These are phyloP conservation scores for Oscheius sp. DNA, from an alignment of 1,140 invertebrate species.

Conservation along the genomic window DNA sequence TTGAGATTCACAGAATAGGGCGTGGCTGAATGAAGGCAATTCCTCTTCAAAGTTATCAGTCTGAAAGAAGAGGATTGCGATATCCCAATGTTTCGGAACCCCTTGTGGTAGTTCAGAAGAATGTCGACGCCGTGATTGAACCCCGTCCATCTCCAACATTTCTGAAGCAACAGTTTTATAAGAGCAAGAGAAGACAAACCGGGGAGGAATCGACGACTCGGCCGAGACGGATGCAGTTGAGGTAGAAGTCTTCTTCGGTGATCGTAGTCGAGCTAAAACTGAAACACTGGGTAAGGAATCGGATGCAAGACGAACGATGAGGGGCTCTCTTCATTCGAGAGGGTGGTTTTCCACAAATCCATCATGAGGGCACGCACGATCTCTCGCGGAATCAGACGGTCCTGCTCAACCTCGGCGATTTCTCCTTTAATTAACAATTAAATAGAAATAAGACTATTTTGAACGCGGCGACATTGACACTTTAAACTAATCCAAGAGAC, in stretches of 20 bases:
- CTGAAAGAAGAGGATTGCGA: background rate
- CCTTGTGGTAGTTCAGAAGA: background rate
- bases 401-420: background rate
- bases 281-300: background rate
- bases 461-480: background rate
- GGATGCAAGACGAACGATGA: background rate
- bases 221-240: background rate
- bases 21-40: background rate
- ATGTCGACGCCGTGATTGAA: slow-evolving; percentile 3
- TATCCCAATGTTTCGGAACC: background rate
- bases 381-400: background rate
- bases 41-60: background rate
- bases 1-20: slow-evolving; percentile 5
- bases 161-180: background rate
- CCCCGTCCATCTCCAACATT: slow-evolving; percentile 1
- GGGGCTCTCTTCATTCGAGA: background rate
- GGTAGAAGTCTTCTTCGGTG: background rate
- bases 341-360: slow-evolving; percentile 3
- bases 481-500: too few relatives aligned
- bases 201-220: background rate
- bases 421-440: background rate
- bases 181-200: background rate
- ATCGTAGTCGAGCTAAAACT: background rate
- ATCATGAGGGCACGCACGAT: background rate
- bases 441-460: background rate